Percentiles rank a stretch among this genome's conserved stretches.
phyloP scores from a whole-genome alignment of 1,140 invertebrate species.

The Rhyacophila brunnea region DNA sequence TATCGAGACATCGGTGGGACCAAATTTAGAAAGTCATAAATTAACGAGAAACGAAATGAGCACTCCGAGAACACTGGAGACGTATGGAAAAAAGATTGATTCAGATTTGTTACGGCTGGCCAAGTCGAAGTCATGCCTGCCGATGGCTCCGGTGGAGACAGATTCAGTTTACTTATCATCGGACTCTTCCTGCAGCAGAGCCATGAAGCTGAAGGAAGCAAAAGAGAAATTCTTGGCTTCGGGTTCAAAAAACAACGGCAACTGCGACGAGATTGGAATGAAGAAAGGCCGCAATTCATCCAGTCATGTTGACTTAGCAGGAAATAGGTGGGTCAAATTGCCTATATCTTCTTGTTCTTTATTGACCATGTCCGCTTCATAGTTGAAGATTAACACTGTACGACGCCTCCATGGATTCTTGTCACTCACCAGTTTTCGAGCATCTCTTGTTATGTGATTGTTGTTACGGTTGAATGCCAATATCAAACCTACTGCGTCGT shows the following conservation, averaged over 20 bases:
- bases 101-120: slow-evolving; percentile 23
- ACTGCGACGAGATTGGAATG: slow-evolving; percentile 1
- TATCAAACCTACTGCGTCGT: too few relatives aligned
- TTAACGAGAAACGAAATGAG: not conserved
- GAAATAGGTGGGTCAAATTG: too few relatives aligned
- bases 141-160: slow-evolving; percentile 15
- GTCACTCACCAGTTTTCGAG: too few relatives aligned
- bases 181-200: slow-evolving; percentile 29
- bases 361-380: too few relatives aligned
- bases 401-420: too few relatives aligned
- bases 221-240: slow-evolving; percentile 51
- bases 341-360: too few relatives aligned
- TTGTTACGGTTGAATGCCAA: too few relatives aligned
- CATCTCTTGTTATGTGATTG: too few relatives aligned
- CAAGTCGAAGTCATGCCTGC: slow-evolving; percentile 23
- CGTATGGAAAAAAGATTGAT: slow-evolving; percentile 28
- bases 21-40: not conserved
- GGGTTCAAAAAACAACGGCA: slow-evolving; percentile 2
- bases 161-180: not conserved
- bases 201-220: slow-evolving; percentile 48
- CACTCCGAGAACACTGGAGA: not conserved
- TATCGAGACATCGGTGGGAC: too few relatives aligned
- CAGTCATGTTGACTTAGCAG: slow-evolving; percentile 31
- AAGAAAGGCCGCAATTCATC: slow-evolving; percentile 18
- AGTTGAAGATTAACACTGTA: too few relatives aligned